Evolutionary conservation across 2,113 vertebrate species (phyloP), one percentile per base, ranked within the genome.

Genomic region (Tricholaema leucomelas): DNA sequence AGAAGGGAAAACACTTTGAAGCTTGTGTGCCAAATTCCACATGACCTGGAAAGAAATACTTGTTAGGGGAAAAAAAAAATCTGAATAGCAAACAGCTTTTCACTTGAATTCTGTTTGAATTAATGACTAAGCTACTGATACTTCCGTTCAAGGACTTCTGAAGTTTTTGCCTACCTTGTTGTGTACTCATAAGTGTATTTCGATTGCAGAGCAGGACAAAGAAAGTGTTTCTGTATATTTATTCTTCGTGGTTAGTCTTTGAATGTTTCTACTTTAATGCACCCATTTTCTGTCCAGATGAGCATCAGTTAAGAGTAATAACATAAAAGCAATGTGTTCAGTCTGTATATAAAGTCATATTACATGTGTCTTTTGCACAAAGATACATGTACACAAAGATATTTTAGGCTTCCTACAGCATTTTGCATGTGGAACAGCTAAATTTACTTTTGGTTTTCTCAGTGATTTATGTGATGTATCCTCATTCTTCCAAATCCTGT

Each of bases 1-100:
- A n/a, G 87, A 92, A 76, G 31, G 91, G 30, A 93, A 88, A 82
- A 38, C 64, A 67, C 72, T 94, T 93, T 25, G 74, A 85, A 94
- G 52, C 66, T 79, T 25, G 4, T 63, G 15, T 67, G 46, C 48
- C 36, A 40, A 63, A 87, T 96, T 90, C 86, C 33, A 79, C 0
- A 0, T 59, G 27, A 91, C 28, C 64, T 73, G 56, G 54, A 87
- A n/a, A 66, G 80, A 81, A 86, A 30, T 27, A 46, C 33, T 74
- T 90, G 54, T 48, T 86, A 81, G n/a, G 83, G 61, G 85, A 89
- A 56, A 83, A 33, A 83, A 35, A 40, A 50, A 50, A 65, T 75
- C 71, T 52, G 17, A 81, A 48, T 5, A 87, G 35, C 56, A 87
- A 54, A 9, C 20, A 60, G 36, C 44, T 85, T 61, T 59, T 83